A percentile compares a stretch with the other conserved stretches of the same genome.
phyloP scores from a whole-genome alignment of 2,797 vertebrate genomes.

The Pangasius mekongensis region DNA sequence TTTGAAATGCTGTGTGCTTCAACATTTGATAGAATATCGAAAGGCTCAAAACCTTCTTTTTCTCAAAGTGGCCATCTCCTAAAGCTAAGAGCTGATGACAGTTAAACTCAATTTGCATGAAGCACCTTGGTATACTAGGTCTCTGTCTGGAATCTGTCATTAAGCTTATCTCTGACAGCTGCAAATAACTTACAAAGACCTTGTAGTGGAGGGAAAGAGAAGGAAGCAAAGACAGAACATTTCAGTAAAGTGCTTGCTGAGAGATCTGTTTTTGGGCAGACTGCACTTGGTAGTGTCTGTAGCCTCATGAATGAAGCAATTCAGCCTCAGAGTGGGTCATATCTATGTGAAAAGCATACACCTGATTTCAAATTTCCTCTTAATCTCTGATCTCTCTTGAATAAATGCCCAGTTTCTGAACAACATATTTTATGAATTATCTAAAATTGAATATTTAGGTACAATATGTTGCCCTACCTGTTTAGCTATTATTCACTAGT shows the following conservation, averaged over 20 bases:
- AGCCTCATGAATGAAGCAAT: constrained; percentile 76
- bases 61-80: constrained; percentile 72
- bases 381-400: not conserved
- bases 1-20: constrained; percentile 30
- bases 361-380: constrained; percentile 20
- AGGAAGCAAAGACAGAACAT: constrained; percentile 67
- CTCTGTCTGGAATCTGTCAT: constrained; percentile 73
- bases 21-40: constrained; percentile 66
- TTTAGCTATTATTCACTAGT: not conserved
- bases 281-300: constrained; percentile 43
- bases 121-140: constrained; percentile 76
- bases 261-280: constrained; percentile 65
- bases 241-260: constrained; percentile 70
- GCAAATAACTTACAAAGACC: constrained; percentile 72
- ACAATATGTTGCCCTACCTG: constrained; percentile 4
- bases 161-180: constrained; percentile 74
- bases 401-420: constrained; percentile 36
- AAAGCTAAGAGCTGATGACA: constrained; percentile 69
- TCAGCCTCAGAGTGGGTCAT: constrained; percentile 73
- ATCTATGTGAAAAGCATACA: constrained; percentile 57
- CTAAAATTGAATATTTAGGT: constrained; percentile 17
- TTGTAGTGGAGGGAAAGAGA: constrained; percentile 77
- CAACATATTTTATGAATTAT: constrained; percentile 43
- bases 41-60: constrained; percentile 63
- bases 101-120: constrained; percentile 68